Evolutionary conservation across 2,888 invertebrate species (phyloP), one percentile per base, ranked within the genome.

Genomic region (Acronicta aceris): DNA sequence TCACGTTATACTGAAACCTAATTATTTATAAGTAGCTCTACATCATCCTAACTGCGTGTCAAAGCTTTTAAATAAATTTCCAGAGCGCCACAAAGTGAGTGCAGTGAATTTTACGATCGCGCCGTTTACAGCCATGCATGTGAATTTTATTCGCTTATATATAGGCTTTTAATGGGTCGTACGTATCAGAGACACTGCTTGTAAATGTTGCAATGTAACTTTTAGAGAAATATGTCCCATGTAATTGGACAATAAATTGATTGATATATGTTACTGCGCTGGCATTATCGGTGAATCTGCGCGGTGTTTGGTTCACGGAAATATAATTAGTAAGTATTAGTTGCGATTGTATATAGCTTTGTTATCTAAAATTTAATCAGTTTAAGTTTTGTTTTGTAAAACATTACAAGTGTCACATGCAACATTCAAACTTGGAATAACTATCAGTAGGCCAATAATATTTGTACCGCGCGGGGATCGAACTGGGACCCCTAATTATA

Each of bases 141-240:
- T 74, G 87, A 88, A 86, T 91, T 92, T 91, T 90, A 93, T 92
- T 90, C 88, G 85, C 86, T 86, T 89, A 88, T 88, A 89, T 87
- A 89, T 85, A 88, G 86, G 86, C 88, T 81, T 92, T 91, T 91
- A 92, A 92, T 90, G 86, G 89, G 78, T 81, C 83, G 83, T 87
- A 84, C 78, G 82, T 86, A 90, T 87, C 86, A 88, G 82, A 83
- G 81, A 86, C 84, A 84, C 82, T 77, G 81, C 79, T 79, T 78
- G 79, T 85, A 83, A 76, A 76, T 72, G 68, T 67, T 61, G 56
- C 65, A 62, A 53, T 68, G 71, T 72, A 63, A 71, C 77, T 66
- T 76, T 70, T 64, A 62, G 66, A 76, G 76, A 76, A 66, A 76
- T 78, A 69, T 78, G 61, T 62, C 30, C 65, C 50, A 33, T 59